Conservation (phyloP, 35 echinoderm and acorn worm species). For the Lytechinus pictus region DNA sequence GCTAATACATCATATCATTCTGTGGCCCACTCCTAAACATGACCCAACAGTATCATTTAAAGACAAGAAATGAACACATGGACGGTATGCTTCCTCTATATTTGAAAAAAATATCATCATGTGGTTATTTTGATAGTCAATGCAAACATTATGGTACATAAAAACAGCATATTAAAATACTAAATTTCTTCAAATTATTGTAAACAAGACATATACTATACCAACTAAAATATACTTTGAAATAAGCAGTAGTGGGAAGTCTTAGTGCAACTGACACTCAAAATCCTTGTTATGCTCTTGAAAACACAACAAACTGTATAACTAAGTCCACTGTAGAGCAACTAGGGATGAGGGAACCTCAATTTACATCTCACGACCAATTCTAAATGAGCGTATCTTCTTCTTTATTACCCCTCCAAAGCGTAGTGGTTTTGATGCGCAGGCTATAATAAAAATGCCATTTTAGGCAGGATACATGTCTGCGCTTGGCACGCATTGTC, state of each 20-base stretch:
- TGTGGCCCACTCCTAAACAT: background rate
- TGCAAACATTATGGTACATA: no score
- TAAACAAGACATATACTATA: no score
- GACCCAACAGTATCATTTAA: no score
- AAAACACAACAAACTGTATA: background rate
- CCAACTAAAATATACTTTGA: no score
- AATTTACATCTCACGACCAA: background rate
- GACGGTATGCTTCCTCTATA: no score
- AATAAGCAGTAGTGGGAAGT: no score
- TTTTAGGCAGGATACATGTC: conserved; percentile 1
- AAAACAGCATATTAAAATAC: no score
- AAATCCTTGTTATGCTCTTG: background rate
- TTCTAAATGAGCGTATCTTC: background rate
- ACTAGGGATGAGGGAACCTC: background rate
- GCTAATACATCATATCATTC: background rate
- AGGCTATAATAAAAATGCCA: background rate
- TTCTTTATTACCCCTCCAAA: background rate
- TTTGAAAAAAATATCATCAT: no score
- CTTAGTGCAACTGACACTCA: no score
- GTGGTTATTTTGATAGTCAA: no score
- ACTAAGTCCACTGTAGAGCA: background rate
- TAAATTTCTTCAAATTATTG: no score
- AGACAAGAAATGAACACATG: no score
- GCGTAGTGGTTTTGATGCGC: background rate
- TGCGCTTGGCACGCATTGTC: background rate